These are phyloP conservation scores for Lasioglossum malachurum DNA, from an alignment of 2,888 invertebrate genomes.

Conservation along the genomic window DNA sequence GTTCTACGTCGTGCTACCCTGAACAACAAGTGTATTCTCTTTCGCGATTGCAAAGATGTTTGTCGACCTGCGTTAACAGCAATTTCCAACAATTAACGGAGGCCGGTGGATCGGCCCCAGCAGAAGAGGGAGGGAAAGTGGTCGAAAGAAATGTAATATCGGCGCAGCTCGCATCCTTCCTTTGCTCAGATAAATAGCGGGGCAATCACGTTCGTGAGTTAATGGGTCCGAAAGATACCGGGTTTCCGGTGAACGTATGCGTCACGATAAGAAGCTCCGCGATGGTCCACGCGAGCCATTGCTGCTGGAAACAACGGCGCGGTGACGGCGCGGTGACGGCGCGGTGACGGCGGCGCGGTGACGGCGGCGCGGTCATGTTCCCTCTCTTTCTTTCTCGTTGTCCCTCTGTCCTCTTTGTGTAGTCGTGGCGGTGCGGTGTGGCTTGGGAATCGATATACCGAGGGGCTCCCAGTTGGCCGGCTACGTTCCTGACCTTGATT, in stretches of 20 bases:
- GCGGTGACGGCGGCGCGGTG: not conserved
- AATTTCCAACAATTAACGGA: constrained; percentile 1
- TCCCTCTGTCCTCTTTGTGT: constrained; percentile 2
- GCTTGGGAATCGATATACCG: constrained; percentile 36
- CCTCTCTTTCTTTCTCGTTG: not conserved
- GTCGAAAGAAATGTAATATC: constrained; percentile 45
- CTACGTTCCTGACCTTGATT: constrained; percentile 71
- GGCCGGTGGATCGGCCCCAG: not conserved
- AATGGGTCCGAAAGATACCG: constrained; percentile 74
- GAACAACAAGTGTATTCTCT: too few relatives aligned
- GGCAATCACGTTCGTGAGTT: constrained; percentile 64
- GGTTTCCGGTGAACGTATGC: constrained; percentile 76
- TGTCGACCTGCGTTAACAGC: not conserved
- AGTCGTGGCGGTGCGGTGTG: not conserved
- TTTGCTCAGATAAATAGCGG: constrained; percentile 61
- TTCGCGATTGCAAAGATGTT: not conserved
- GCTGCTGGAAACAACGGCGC: constrained; percentile 36
- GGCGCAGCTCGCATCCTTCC: constrained; percentile 61
- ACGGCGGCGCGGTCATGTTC: not conserved
- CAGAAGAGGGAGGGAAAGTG: constrained; percentile 33
- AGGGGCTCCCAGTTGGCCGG: constrained; percentile 33
- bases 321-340: not conserved
- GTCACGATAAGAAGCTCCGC: constrained; percentile 62
- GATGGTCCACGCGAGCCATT: constrained; percentile 41
- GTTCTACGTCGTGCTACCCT: too few relatives aligned